phyloP scores from a whole-genome alignment of 2,113 vertebrate species.

The Anthoscopus minutus region DNA sequence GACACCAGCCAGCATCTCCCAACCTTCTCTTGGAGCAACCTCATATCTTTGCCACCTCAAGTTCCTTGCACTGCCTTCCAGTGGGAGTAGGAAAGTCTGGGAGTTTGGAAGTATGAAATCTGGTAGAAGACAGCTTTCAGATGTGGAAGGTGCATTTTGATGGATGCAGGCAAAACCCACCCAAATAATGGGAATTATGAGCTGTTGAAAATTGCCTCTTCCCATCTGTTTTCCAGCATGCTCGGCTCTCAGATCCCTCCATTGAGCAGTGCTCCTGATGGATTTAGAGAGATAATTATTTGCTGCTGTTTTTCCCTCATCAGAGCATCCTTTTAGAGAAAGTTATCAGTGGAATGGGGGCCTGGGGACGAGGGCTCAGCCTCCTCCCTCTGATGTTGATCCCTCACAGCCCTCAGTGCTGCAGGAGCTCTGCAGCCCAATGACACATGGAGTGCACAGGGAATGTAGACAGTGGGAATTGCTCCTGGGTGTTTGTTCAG shows the following conservation, averaged over 20 bases:
- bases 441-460: not conserved
- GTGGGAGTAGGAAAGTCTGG: not conserved
- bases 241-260: not conserved
- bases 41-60: not conserved
- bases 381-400: not conserved
- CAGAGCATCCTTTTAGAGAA: not conserved
- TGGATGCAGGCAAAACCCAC: not conserved
- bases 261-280: not conserved
- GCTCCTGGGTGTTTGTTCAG: not conserved
- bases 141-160: constrained; percentile 1
- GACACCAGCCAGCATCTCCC: not conserved
- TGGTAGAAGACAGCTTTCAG: not conserved
- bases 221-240: not conserved
- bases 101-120: not conserved
- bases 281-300: not conserved
- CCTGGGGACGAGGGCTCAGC: not conserved
- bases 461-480: not conserved
- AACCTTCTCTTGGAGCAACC: not conserved
- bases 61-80: not conserved
- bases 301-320: not conserved
- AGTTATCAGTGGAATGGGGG: not conserved
- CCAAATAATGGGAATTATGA: not conserved
- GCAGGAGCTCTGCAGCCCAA: not conserved
- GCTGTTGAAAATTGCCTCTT: not conserved
- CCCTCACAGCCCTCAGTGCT: not conserved